A percentile compares a stretch with the other conserved stretches of the same genome.
Evolutionary conservation across 1,140 invertebrate species (phyloP).

Genomic region (Liolophura sinensis): DNA sequence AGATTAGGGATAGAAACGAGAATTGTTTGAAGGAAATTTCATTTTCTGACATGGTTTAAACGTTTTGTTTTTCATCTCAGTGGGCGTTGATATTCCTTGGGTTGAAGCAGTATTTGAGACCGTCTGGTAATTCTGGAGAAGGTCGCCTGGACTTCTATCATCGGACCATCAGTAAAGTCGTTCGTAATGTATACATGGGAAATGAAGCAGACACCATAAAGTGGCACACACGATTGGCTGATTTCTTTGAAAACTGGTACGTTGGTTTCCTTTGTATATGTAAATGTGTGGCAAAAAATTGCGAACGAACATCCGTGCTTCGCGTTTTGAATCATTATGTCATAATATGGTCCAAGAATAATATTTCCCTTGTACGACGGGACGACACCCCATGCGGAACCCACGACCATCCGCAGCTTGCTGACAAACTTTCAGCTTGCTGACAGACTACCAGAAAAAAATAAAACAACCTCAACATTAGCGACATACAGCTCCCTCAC

Average conservation of each 20-base stretch:
- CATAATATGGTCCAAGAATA: too few species aligned
- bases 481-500: background rate
- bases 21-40: too few species aligned
- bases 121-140: slow-evolving; percentile 28
- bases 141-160: slow-evolving; percentile 41
- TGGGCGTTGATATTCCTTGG: slow-evolving; percentile 31
- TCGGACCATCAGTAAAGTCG: slow-evolving; percentile 33
- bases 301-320: background rate
- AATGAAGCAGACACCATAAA: slow-evolving; percentile 4
- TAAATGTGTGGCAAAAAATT: background rate
- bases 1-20: too few species aligned
- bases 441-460: too few species aligned
- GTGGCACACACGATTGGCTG: slow-evolving; percentile 24
- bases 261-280: background rate
- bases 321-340: background rate
- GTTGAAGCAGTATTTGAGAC: slow-evolving; percentile 29
- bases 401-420: too few species aligned
- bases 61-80: slow-evolving; percentile 9
- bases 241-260: slow-evolving; percentile 27
- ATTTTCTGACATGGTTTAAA: too few species aligned
- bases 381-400: too few species aligned
- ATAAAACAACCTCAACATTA: too few species aligned
- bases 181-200: slow-evolving; percentile 27
- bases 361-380: too few species aligned
- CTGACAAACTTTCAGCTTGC: too few species aligned